Evolutionary conservation across 2,888 invertebrate species (phyloP).

Genomic region (Ectobius pallidus): DNA sequence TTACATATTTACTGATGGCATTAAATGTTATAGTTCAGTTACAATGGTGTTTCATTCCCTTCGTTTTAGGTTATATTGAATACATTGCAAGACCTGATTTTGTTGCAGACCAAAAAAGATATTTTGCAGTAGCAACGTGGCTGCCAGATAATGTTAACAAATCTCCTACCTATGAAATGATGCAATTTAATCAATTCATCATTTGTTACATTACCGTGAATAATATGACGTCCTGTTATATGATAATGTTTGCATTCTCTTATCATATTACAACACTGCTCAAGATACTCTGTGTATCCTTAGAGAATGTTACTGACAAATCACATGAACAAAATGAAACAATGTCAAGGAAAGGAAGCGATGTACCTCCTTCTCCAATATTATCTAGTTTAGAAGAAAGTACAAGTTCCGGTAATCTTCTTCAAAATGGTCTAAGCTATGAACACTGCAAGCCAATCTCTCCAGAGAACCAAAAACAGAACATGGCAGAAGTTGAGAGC

Average conservation of each 20-base stretch:
- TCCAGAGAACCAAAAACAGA: no score
- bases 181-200: neutral
- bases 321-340: neutral
- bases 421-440: neutral
- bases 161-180: constrained; percentile 3
- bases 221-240: neutral
- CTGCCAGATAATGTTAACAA: constrained; percentile 9
- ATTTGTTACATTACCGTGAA: neutral
- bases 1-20: neutral
- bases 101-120: neutral
- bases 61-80: neutral
- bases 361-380: neutral
- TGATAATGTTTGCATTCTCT: neutral
- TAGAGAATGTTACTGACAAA: neutral
- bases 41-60: neutral
- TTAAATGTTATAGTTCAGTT: neutral
- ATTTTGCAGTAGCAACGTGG: constrained; percentile 11
- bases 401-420: neutral
- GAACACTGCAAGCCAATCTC: no score
- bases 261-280: neutral
- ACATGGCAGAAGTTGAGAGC: no score
- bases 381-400: neutral
- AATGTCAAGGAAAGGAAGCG: neutral
- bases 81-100: neutral
- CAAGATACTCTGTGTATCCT: constrained; percentile 3